These are phyloP conservation scores for Alosa alosa DNA, from an alignment of 2,113 vertebrate genomes.

Conservation along the genomic window DNA sequence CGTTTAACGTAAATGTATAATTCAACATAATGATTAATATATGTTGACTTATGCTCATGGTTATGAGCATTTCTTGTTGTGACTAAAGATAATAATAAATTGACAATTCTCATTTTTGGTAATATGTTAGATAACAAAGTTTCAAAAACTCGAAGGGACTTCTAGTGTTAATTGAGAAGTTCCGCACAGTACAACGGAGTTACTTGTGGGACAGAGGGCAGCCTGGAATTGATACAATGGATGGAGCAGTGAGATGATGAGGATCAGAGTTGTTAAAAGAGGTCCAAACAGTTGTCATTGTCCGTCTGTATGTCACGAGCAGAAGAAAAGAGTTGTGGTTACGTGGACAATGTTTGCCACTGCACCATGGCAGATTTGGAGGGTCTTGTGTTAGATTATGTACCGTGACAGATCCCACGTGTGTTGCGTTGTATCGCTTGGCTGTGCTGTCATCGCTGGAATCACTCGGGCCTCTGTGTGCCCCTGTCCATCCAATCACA, in stretches of 20 bases:
- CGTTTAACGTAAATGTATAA: no score
- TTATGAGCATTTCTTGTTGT: neutral
- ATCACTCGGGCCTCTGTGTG: slow-evolving; percentile 63
- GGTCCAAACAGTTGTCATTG: slow-evolving; percentile 27
- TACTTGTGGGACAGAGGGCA: neutral
- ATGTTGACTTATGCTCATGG: neutral
- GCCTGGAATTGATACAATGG: neutral
- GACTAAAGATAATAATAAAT: neutral
- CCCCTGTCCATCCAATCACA: slow-evolving; percentile 56
- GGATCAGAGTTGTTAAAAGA: slow-evolving; percentile 19
- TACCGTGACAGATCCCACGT: slow-evolving; percentile 25
- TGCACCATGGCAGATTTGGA: slow-evolving; percentile 8
- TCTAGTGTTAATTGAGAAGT: neutral
- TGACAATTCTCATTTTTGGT: neutral
- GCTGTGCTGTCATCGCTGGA: slow-evolving; percentile 45
- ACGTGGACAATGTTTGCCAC: neutral
- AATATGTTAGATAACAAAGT: neutral
- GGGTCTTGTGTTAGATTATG: slow-evolving; percentile 35
- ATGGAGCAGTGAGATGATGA: slow-evolving; percentile 10
- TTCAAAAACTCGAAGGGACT: neutral
- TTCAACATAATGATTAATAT: no score
- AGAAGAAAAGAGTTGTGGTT: slow-evolving; percentile 1
- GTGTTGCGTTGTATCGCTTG: neutral
- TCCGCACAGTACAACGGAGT: neutral
- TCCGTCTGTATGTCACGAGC: slow-evolving; percentile 16